A percentile compares a stretch with the other conserved stretches of the same genome.
phyloP scores from a whole-genome alignment of 2,888 invertebrate genomes.

The Tetanocera ferruginea region DNA sequence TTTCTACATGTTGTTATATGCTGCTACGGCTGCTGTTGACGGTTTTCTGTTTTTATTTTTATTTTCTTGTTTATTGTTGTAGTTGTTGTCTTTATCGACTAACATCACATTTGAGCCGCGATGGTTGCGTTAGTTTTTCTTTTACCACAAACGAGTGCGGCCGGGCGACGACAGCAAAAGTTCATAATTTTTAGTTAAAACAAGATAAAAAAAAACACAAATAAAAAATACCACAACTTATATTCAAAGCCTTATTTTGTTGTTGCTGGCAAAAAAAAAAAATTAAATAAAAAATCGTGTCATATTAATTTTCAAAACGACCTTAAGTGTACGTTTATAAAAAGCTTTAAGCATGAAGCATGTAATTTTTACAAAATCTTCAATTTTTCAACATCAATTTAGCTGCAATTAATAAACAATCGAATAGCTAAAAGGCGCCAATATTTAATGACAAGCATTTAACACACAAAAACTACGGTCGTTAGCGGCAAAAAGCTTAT shows the following conservation, averaged over 20 bases:
- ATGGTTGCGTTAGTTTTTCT: constrained; percentile 33
- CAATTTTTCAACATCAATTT: too few species aligned
- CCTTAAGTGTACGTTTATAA: background rate
- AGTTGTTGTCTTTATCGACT: background rate
- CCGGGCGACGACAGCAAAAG: background rate
- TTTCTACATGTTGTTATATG: background rate
- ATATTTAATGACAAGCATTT: background rate
- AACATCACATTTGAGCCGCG: background rate
- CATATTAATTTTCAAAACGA: background rate
- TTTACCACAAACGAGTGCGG: constrained; percentile 28
- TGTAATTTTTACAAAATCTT: too few species aligned
- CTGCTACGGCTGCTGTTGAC: constrained; percentile 3
- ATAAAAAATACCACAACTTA: too few species aligned
- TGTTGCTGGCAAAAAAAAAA: background rate
- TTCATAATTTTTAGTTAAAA: background rate
- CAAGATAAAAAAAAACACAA: background rate
- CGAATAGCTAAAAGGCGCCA: background rate
- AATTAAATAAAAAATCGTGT: background rate
- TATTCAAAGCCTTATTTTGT: too few species aligned
- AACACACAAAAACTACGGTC: background rate
- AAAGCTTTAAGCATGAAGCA: too few species aligned
- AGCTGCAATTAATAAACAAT: background rate
- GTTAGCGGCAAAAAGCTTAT: background rate
- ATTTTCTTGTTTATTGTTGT: background rate
- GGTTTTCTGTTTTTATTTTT: background rate